These are phyloP conservation scores for Diadumene lineata DNA, from an alignment of 92 coral and sea anemone genomes.

Conservation along the genomic window DNA sequence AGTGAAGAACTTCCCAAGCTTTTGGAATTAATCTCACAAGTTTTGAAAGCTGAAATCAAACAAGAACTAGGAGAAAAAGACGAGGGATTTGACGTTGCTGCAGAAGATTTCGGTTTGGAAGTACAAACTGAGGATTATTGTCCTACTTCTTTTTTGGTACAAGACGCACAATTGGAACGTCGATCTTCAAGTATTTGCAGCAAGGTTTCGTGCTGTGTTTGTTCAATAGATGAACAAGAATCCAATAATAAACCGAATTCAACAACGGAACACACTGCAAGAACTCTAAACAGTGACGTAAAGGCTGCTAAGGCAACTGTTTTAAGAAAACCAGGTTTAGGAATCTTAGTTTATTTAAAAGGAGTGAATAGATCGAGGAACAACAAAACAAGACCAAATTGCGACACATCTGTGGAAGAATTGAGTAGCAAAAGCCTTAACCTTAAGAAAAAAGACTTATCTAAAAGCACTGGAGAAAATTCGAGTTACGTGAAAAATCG, in stretches of 20 bases:
- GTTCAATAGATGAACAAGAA: slow-evolving; percentile 23
- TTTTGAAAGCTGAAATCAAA: neutral
- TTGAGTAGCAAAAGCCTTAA: neutral
- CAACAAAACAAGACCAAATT: neutral
- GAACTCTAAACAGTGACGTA: slow-evolving; percentile 10
- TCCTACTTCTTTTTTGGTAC: too few species aligned
- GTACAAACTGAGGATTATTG: neutral
- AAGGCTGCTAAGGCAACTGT: slow-evolving; percentile 28
- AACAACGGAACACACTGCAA: slow-evolving; percentile 16
- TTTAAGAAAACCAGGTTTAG: neutral
- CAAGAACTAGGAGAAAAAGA: neutral
- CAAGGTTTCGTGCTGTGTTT: slow-evolving; percentile 8
- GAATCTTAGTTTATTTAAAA: slow-evolving; percentile 7
- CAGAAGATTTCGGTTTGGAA: neutral
- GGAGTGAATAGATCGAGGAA: neutral
- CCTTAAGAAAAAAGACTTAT: neutral
- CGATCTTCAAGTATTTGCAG: neutral
- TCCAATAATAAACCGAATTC: neutral
- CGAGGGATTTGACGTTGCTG: neutral
- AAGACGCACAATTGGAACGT: neutral
- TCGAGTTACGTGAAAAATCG: neutral
- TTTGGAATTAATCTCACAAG: slow-evolving; percentile 7
- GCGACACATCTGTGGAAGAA: neutral
- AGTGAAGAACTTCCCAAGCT: slow-evolving; percentile 24
- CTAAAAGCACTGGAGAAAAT: neutral